Conservation (phyloP, 2,797 vertebrate genomes). For the Myotis vivesi region DNA sequence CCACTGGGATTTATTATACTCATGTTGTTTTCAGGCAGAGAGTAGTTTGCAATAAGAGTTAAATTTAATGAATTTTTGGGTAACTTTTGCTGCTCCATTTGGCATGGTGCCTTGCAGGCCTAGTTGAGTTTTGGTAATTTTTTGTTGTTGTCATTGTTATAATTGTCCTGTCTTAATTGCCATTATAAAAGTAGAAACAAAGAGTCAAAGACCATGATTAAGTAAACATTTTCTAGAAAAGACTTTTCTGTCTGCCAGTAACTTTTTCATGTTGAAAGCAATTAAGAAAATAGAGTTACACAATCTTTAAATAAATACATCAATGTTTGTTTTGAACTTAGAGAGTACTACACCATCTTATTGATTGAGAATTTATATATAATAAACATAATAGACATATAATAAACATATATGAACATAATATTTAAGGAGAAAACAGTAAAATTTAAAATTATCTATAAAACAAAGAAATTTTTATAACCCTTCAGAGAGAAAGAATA, state of each 20-base stretch:
- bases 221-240: background rate
- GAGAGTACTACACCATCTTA: background rate
- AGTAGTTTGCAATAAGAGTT: background rate
- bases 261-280: background rate
- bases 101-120: background rate
- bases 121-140: background rate
- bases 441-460: background rate
- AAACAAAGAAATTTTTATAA: background rate
- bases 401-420: background rate
- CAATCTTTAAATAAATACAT: background rate
- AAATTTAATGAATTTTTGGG: slow-evolving; percentile 47
- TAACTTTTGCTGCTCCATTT: slow-evolving; percentile 13
- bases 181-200: background rate
- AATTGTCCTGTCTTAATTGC: slow-evolving; percentile 11
- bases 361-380: background rate
- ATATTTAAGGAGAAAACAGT: background rate
- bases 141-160: background rate
- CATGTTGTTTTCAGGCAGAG: background rate
- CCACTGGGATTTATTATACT: slow-evolving; percentile 46
- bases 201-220: background rate
- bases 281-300: background rate
- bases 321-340: background rate
- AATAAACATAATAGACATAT: background rate
- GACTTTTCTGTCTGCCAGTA: background rate
- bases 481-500: background rate